phyloP scores from a whole-genome alignment of 2,888 invertebrate species.

The Metellina segmentata region DNA sequence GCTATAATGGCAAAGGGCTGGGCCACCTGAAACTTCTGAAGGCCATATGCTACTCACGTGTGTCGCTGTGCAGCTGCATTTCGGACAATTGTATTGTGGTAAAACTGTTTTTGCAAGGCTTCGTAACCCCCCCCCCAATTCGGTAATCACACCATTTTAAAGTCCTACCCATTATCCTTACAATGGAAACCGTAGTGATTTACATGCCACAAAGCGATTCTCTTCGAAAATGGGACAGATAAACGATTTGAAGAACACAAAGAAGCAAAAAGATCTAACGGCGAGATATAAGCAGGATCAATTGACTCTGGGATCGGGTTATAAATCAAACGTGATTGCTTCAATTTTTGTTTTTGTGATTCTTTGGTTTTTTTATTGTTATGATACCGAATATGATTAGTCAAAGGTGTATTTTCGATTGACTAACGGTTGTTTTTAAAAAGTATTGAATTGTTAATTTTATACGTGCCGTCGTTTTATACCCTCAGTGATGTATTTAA shows the following conservation, averaged over 20 bases:
- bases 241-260: slow-evolving; percentile 14
- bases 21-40: slow-evolving; percentile 16
- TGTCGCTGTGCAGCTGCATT: not conserved
- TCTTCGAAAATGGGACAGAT: slow-evolving; percentile 6
- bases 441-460: too few relatives aligned
- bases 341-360: too few relatives aligned
- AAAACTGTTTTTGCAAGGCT: not conserved
- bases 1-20: not conserved
- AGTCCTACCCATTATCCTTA: not conserved
- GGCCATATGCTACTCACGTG: not conserved
- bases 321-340: not conserved
- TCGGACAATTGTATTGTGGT: not conserved
- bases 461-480: too few relatives aligned
- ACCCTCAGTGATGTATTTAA: too few relatives aligned
- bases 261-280: not conserved
- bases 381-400: too few relatives aligned
- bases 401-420: too few relatives aligned
- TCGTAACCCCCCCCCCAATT: not conserved
- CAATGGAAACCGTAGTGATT: slow-evolving; percentile 7
- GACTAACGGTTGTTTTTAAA: too few relatives aligned
- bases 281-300: slow-evolving; percentile 8
- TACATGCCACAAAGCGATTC: slow-evolving; percentile 6
- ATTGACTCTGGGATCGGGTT: not conserved
- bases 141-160: not conserved
- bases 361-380: too few relatives aligned